phyloP scores from a whole-genome alignment of 1,140 invertebrate species.

The Mamestra configurata region DNA sequence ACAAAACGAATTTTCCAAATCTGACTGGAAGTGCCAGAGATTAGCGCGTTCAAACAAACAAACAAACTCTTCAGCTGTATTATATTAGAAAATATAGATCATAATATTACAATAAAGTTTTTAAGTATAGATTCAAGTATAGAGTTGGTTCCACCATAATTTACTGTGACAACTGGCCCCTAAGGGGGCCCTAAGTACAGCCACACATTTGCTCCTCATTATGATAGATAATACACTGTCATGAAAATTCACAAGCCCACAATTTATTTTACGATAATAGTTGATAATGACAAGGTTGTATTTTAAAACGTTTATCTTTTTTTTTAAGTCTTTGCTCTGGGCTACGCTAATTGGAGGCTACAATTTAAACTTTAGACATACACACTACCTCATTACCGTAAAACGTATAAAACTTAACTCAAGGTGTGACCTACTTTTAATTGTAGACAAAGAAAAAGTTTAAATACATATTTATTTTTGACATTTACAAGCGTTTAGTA shows the following conservation, averaged over 20 bases:
- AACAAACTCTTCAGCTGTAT: too few species aligned
- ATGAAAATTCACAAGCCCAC: constrained; percentile 35
- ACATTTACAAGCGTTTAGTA: constrained; percentile 25
- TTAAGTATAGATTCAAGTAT: neutral
- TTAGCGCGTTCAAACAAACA: too few species aligned
- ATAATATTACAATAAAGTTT: too few species aligned
- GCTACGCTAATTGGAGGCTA: constrained; percentile 9
- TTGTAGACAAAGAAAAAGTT: constrained; percentile 29
- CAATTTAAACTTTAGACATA: constrained; percentile 1
- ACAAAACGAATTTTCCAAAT: too few species aligned
- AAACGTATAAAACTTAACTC: constrained; percentile 17
- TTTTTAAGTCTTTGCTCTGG: constrained; percentile 7
- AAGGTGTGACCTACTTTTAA: constrained; percentile 40
- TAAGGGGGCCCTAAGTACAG: neutral
- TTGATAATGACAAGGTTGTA: constrained; percentile 31
- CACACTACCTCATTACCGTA: constrained; percentile 27
- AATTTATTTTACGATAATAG: constrained; percentile 36
- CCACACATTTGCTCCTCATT: constrained; percentile 5
- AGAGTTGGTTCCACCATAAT: neutral
- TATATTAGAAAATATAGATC: too few species aligned
- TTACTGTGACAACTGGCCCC: neutral
- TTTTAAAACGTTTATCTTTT: constrained; percentile 26
- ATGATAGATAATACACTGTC: neutral
- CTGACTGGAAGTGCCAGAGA: too few species aligned
- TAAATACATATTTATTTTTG: neutral